phyloP scores from a whole-genome alignment of 2,113 vertebrate genomes.

The Gobius niger region DNA sequence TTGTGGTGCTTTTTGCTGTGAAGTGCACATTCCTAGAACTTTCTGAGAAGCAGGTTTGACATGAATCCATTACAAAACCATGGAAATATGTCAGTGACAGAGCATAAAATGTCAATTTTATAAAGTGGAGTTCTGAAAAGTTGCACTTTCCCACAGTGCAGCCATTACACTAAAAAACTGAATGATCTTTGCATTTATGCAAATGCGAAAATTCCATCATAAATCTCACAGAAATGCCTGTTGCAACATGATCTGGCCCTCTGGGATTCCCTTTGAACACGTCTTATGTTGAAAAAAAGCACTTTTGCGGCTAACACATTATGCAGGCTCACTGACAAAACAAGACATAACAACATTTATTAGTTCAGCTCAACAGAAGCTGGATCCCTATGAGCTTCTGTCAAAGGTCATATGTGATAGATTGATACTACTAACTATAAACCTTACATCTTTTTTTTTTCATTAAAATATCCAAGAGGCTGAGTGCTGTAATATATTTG shows the following conservation, averaged over 20 bases:
- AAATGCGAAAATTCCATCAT: background rate
- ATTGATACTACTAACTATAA: too few relatives aligned
- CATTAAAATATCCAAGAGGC: too few relatives aligned
- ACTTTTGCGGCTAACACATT: background rate
- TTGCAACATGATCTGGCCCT: background rate
- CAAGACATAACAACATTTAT: background rate
- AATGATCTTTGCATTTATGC: background rate
- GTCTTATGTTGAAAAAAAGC: background rate
- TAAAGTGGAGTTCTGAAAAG: background rate
- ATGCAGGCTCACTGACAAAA: background rate
- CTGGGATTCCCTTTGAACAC: background rate
- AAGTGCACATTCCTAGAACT: slow-evolving; percentile 6
- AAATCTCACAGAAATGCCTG: background rate
- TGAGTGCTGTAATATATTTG: background rate
- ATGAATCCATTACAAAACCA: background rate
- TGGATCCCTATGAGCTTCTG: background rate
- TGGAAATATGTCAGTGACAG: background rate
- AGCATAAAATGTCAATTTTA: background rate
- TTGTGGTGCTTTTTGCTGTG: slow-evolving; percentile 6
- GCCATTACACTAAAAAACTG: background rate
- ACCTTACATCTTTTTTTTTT: too few relatives aligned
- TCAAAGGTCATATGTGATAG: background rate
- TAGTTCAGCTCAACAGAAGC: background rate
- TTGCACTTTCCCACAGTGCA: background rate
- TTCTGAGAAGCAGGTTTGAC: slow-evolving; percentile 12